A percentile compares a stretch with the other conserved stretches of the same genome.
Evolutionary conservation across 2,797 vertebrate genomes (phyloP).

Genomic region (Cryptoprocta ferox): DNA sequence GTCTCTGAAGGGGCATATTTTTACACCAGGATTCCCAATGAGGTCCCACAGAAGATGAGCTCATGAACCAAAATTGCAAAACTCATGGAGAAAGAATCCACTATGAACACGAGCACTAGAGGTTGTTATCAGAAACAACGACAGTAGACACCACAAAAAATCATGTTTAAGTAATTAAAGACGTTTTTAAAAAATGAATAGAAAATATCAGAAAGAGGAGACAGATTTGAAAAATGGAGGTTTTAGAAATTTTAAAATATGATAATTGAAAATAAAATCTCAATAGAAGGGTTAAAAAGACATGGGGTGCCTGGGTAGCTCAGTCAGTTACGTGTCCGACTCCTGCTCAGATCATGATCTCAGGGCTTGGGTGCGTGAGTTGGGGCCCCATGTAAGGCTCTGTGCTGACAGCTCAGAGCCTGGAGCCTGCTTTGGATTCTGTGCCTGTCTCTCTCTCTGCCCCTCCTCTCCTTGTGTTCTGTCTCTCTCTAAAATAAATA

Average conservation of each 20-base stretch:
- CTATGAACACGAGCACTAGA: neutral
- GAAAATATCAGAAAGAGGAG: neutral
- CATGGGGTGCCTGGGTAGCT: too few species aligned
- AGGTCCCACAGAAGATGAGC: neutral
- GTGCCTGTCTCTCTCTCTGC: too few species aligned
- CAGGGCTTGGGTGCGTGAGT: too few species aligned
- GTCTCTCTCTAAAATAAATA: too few species aligned
- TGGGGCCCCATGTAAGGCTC: too few species aligned
- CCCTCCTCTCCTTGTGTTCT: too few species aligned
- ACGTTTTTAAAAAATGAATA: neutral
- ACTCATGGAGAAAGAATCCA: neutral
- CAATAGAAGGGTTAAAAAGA: neutral
- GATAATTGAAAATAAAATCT: neutral
- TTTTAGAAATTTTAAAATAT: slow-evolving; percentile 26
- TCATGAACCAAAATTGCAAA: neutral
- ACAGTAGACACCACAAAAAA: neutral
- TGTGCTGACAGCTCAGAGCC: too few species aligned
- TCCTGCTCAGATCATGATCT: too few species aligned
- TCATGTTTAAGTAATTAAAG: neutral
- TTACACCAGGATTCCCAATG: neutral
- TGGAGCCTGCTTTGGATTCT: too few species aligned
- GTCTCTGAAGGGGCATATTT: neutral
- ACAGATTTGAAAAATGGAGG: neutral
- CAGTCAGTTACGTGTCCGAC: too few species aligned
- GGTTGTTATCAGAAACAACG: neutral